These are phyloP conservation scores for Anaspis maculata DNA, from an alignment of 2,888 invertebrate species.

Conservation along the genomic window DNA sequence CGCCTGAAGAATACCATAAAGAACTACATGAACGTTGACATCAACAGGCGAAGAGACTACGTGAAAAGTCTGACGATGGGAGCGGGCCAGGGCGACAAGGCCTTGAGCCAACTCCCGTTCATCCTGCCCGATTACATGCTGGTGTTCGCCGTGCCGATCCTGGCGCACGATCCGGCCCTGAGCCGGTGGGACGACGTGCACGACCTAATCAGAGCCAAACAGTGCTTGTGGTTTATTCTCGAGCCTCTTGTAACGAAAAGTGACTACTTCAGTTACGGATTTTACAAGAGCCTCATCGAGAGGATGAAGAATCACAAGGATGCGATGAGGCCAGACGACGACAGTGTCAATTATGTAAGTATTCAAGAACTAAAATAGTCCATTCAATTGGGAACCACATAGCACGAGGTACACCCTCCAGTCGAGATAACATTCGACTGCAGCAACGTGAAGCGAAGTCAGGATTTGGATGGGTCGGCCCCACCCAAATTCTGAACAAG, in stretches of 20 bases:
- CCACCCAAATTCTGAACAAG: too few species aligned
- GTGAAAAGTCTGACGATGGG: constrained; percentile 74
- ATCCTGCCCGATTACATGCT: constrained; percentile 96
- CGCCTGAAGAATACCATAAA: constrained; percentile 61
- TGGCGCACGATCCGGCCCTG: constrained; percentile 87
- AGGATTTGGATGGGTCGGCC: too few species aligned
- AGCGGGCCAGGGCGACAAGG: constrained; percentile 56
- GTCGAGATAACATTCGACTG: too few species aligned
- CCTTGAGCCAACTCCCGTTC: constrained; percentile 69
- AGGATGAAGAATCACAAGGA: constrained; percentile 93
- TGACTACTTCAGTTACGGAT: constrained; percentile 90
- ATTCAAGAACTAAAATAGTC: too few species aligned
- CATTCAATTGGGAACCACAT: too few species aligned
- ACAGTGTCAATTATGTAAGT: constrained; percentile 73
- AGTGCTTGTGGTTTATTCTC: constrained; percentile 88
- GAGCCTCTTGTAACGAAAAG: constrained; percentile 90
- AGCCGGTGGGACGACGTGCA: constrained; percentile 66
- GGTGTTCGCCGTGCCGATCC: constrained; percentile 90
- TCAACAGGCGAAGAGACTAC: constrained; percentile 82
- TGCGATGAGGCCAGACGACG: constrained; percentile 75
- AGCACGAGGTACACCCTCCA: too few species aligned
- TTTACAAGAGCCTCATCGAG: constrained; percentile 89
- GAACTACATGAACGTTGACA: constrained; percentile 81
- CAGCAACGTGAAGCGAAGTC: too few species aligned
- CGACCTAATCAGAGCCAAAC: constrained; percentile 70